Percentiles rank a stretch among this genome's conserved stretches.
These are phyloP conservation scores for Amblyornis subalaris DNA, from an alignment of 2,113 vertebrate species.

Conservation along the genomic window DNA sequence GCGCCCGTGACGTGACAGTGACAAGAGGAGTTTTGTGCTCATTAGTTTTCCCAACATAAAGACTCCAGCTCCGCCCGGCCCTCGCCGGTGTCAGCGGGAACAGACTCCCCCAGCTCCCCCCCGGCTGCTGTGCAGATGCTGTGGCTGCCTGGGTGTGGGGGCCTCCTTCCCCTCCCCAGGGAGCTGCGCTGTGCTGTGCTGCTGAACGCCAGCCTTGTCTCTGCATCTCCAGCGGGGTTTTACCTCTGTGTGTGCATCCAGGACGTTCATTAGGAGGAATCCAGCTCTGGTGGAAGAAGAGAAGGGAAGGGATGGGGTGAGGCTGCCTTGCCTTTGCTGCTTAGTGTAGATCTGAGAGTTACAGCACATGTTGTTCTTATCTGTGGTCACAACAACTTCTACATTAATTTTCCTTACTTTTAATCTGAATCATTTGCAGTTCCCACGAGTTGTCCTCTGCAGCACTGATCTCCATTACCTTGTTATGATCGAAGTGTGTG, in stretches of 20 bases:
- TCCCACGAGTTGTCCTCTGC: background rate
- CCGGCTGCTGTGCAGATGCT: background rate
- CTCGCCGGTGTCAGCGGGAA: background rate
- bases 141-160: background rate
- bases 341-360: background rate
- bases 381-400: background rate
- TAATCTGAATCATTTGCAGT: background rate
- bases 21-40: background rate
- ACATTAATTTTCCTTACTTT: conserved; percentile 8
- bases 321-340: background rate
- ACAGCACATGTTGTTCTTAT: background rate
- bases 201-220: fast-evolving
- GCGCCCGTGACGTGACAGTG: background rate
- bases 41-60: background rate
- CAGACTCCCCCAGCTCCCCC: background rate
- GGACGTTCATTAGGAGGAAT: background rate
- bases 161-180: too few relatives aligned
- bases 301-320: background rate
- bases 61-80: background rate
- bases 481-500: background rate
- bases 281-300: background rate
- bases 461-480: background rate
- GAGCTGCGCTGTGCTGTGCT: background rate
- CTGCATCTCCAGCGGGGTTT: fast-evolving
- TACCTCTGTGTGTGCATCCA: fast-evolving